Conservation (phyloP, 2,797 vertebrate genomes). For the Neopelma chrysocephalum region DNA sequence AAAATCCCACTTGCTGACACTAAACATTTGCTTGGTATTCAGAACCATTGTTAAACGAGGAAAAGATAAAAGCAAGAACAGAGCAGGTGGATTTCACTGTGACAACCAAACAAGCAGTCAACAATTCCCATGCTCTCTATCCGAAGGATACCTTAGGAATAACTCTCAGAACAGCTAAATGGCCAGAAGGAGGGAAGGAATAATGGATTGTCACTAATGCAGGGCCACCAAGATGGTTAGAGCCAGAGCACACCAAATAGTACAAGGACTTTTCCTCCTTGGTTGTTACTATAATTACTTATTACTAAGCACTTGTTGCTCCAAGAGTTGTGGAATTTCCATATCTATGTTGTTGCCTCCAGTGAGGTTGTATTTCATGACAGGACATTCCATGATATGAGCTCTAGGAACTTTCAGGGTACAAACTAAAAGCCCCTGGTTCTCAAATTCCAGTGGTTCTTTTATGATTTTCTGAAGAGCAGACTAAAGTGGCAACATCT, state of each 20-base stretch:
- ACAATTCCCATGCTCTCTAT: neutral
- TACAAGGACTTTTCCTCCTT: neutral
- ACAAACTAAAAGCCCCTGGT: neutral
- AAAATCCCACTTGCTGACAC: neutral
- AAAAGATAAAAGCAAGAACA: neutral
- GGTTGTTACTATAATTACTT: neutral
- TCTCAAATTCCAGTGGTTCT: neutral
- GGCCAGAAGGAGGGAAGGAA: neutral
- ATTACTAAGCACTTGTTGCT: neutral
- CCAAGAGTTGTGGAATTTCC: neutral
- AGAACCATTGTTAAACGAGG: neutral
- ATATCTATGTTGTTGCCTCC: neutral
- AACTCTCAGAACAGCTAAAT: neutral
- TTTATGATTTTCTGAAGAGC: neutral
- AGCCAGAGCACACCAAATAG: neutral
- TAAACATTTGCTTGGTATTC: neutral
- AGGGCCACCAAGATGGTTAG: neutral
- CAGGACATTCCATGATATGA: accelerated
- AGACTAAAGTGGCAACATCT: neutral
- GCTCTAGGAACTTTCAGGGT: neutral
- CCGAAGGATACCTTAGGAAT: neutral
- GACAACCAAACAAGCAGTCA: neutral
- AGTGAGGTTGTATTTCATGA: neutral
- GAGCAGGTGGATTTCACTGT: neutral
- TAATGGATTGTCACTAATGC: neutral